Evolutionary conservation across 2,797 vertebrate genomes (phyloP).

Genomic region (Vipera latastei): DNA sequence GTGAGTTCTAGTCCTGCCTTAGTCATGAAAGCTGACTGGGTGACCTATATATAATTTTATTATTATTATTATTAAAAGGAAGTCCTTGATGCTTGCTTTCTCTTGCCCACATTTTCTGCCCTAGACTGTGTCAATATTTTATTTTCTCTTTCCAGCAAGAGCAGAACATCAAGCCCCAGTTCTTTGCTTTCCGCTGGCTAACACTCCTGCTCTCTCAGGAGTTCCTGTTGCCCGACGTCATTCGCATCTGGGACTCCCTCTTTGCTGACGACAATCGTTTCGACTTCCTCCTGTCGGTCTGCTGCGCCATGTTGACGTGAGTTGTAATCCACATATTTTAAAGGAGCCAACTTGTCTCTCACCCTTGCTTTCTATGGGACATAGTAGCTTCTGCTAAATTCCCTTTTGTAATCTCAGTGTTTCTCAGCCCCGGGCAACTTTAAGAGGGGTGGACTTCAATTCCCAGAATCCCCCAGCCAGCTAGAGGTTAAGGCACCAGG

Average conservation of each 20-base stretch:
- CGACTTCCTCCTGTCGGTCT: conserved; percentile 94
- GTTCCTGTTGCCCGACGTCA: conserved; percentile 94
- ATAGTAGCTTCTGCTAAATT: background rate
- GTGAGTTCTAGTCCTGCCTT: too few relatives aligned
- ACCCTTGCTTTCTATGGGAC: too few relatives aligned
- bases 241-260: conserved; percentile 97
- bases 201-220: conserved; percentile 95
- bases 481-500: too few relatives aligned
- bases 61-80: background rate
- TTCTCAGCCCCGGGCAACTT: too few relatives aligned
- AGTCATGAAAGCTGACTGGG: too few relatives aligned
- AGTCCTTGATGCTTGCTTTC: too few relatives aligned
- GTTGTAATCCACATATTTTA: conserved; percentile 27
- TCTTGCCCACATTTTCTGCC: too few relatives aligned
- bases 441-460: too few relatives aligned
- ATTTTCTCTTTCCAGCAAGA: conserved; percentile 81
- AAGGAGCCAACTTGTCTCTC: background rate
- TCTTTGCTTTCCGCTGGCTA: conserved; percentile 98
- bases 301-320: conserved; percentile 94
- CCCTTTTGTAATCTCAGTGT: too few relatives aligned
- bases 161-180: conserved; percentile 98
- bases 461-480: too few relatives aligned
- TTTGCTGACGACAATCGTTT: conserved; percentile 92
- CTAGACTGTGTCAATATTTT: background rate
- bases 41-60: background rate